These are phyloP conservation scores for Rhadina sibilatrix DNA, from an alignment of 2,113 vertebrate species.

Conservation along the genomic window DNA sequence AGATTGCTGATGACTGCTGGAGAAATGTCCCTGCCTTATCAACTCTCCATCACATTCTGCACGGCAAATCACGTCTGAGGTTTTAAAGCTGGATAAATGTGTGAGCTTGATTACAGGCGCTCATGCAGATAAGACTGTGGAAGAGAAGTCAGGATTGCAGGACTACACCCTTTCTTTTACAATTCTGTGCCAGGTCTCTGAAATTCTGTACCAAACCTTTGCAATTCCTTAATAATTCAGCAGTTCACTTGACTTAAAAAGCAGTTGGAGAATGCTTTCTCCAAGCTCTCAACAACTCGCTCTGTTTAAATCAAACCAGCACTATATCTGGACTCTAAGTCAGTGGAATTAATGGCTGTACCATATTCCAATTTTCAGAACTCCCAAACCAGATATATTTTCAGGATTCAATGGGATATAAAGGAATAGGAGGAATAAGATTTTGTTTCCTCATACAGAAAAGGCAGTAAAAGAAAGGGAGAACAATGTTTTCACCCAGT, in stretches of 20 bases:
- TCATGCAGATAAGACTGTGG: not conserved
- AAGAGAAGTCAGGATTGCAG: not conserved
- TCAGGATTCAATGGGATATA: not conserved
- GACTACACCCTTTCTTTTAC: not conserved
- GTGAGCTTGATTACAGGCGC: not conserved
- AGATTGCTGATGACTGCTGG: slow-evolving; percentile 5
- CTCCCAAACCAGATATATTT: not conserved
- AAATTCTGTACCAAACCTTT: not conserved
- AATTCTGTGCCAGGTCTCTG: not conserved
- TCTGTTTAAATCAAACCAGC: not conserved
- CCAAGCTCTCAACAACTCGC: not conserved
- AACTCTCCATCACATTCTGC: not conserved
- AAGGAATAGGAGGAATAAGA: not conserved
- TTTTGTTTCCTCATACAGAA: not conserved
- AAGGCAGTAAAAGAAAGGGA: not conserved
- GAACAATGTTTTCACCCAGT: not conserved
- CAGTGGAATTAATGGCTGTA: not conserved
- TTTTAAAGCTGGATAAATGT: not conserved
- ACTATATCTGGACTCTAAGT: not conserved
- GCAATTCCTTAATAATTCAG: not conserved
- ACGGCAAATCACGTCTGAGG: not conserved
- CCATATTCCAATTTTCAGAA: not conserved
- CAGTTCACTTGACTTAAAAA: not conserved
- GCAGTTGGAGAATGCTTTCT: not conserved
- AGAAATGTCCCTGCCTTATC: not conserved